phyloP scores from a whole-genome alignment of 1,140 invertebrate genomes.

The Heliconius congener region DNA sequence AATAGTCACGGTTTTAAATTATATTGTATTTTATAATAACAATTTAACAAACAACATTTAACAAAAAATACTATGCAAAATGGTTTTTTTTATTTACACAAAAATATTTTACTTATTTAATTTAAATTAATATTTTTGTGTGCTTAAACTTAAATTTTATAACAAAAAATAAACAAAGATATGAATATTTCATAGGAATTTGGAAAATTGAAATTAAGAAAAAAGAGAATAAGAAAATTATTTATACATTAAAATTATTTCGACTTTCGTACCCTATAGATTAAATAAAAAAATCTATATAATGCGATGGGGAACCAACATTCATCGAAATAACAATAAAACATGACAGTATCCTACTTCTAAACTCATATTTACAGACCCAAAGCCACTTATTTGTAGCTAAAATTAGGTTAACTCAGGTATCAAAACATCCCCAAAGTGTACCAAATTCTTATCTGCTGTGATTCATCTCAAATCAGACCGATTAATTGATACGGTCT shows the following conservation, averaged over 20 bases:
- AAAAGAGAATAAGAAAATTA: too few species aligned
- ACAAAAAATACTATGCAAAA: neutral
- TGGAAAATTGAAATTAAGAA: too few species aligned
- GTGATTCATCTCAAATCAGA: slow-evolving; percentile 19
- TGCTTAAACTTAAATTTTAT: too few species aligned
- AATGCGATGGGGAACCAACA: too few species aligned
- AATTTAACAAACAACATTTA: neutral
- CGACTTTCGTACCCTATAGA: too few species aligned
- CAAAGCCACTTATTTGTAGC: neutral
- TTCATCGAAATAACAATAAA: too few species aligned
- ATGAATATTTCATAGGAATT: too few species aligned
- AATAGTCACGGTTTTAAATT: neutral
- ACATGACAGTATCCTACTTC: neutral
- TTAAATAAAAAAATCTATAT: too few species aligned
- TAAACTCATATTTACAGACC: neutral
- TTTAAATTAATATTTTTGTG: too few species aligned
- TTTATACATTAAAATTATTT: too few species aligned
- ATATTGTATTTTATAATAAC: neutral
- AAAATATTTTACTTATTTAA: too few species aligned
- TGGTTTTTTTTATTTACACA: neutral
- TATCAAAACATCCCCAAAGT: neutral
- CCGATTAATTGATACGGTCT: neutral
- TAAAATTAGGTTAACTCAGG: neutral
- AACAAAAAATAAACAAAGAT: too few species aligned
- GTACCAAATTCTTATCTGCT: slow-evolving; percentile 10